These are phyloP conservation scores for Ditylenchus dipsaci DNA, from an alignment of 1,140 invertebrate genomes.

Conservation along the genomic window DNA sequence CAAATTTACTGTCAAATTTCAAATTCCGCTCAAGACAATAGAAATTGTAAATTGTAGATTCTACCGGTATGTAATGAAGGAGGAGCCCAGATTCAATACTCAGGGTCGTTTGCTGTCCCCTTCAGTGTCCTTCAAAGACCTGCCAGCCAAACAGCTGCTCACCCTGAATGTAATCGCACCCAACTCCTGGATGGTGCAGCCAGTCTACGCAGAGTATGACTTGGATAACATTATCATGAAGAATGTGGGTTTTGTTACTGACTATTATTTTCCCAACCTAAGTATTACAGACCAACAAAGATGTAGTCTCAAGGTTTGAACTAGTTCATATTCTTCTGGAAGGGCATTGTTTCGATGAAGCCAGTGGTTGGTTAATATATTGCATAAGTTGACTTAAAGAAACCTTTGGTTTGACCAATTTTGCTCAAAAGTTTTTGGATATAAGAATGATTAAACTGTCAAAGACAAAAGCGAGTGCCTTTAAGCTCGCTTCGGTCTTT, in stretches of 20 bases:
- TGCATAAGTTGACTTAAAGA: too few relatives aligned
- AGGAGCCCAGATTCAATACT: conserved; percentile 74
- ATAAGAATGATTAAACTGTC: too few relatives aligned
- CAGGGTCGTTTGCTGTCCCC: conserved; percentile 62
- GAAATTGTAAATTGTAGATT: conserved; percentile 73
- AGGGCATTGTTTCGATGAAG: conserved; percentile 86
- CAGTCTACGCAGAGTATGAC: conserved; percentile 84
- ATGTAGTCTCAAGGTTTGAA: conserved; percentile 75
- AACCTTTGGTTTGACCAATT: too few relatives aligned
- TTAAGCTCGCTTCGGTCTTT: too few relatives aligned
- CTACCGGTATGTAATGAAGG: conserved; percentile 88
- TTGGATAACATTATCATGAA: conserved; percentile 86
- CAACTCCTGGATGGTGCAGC: conserved; percentile 97
- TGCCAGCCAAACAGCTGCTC: conserved; percentile 85
- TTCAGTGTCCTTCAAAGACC: conserved; percentile 71
- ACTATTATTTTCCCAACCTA: not conserved
- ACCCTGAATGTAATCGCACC: conserved; percentile 89
- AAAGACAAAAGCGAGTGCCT: too few relatives aligned
- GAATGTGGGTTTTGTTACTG: conserved; percentile 48
- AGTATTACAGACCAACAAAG: conserved; percentile 52
- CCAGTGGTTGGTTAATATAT: conserved; percentile 65
- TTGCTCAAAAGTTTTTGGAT: too few relatives aligned
- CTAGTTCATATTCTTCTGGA: conserved; percentile 84
- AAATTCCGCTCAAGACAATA: too few relatives aligned
- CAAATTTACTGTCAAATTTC: too few relatives aligned